phyloP scores from a whole-genome alignment of 2,797 vertebrate species.

The Paguma larvata region DNA sequence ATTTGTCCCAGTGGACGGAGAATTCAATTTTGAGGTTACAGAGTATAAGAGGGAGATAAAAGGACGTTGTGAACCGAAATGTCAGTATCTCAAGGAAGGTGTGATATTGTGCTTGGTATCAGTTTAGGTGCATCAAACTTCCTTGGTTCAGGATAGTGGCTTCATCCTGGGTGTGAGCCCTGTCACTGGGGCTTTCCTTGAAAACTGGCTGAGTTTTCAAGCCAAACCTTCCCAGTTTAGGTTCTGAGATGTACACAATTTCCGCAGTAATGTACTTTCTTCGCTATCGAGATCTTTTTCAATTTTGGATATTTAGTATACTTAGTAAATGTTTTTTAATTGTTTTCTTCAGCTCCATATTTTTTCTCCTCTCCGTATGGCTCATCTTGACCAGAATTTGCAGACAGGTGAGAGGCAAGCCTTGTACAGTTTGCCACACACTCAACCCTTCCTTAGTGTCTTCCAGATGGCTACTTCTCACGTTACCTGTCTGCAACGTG shows the following conservation, averaged over 20 bases:
- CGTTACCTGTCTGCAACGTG: neutral
- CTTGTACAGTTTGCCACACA: neutral
- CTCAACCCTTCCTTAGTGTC: neutral
- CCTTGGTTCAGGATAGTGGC: neutral
- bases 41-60: neutral
- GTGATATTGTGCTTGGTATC: neutral
- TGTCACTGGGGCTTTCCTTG: neutral
- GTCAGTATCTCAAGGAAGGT: neutral
- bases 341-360: neutral
- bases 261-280: neutral
- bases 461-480: neutral
- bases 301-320: neutral
- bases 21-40: neutral
- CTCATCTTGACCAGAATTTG: neutral
- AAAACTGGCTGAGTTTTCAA: neutral
- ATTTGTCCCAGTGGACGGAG: neutral
- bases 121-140: neutral
- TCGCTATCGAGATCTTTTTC: neutral
- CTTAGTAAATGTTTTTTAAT: neutral
- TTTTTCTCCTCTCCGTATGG: neutral
- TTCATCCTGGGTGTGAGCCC: neutral
- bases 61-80: neutral
- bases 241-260: neutral
- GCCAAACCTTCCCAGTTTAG: neutral
- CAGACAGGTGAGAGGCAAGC: neutral